Evolutionary conservation across 2,113 vertebrate species (phyloP), one percentile per base, ranked within the genome.

Genomic region (Grantiella picta): DNA sequence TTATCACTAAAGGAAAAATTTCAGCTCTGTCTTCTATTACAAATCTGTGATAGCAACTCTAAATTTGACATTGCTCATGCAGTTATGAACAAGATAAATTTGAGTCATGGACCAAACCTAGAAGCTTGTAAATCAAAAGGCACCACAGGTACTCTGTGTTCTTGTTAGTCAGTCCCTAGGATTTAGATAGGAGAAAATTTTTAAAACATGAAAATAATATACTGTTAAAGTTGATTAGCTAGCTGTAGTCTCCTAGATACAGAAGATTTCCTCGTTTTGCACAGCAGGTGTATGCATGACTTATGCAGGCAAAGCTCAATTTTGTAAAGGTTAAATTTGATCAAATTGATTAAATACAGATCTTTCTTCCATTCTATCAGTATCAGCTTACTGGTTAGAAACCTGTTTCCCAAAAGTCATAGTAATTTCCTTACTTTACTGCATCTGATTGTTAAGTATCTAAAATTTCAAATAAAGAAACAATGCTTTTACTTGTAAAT

Each of bases 271-370:
- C 90, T 94, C 76, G 79, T 97, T 96, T 96, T 95, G 64, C 97
- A 97, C 89, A 97, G 96, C 95, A 96, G 96, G 95, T 94, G 76
- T 87, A 85, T 92, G 89, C 95, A 96, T 98, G 97, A 97, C 95
- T 98, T 96, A 92, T 94, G 79, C 87, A 94, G 94, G 83, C 69
- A 86, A 95, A 94, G 96, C 88, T 91, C 93, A 98, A 97, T 98
- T 98, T 97, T 97, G 79, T 52, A 94, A 91, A 94, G 94, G 94
- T 96, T 98, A 95, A 86, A 89, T 96, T 97, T 98, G 93, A 97
- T 97, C 96, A 97, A 95, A 96, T 96, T 97, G 95, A 97, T 97
- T 97, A 97, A 98, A 96, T 97, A 97, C 84, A 95, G 60, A 86
- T 95, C 95, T 96, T 93, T 92, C 57, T 72, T 80, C 89, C 85